Conservation (phyloP, 2,888 invertebrate species). For the Pinctada fucata region DNA sequence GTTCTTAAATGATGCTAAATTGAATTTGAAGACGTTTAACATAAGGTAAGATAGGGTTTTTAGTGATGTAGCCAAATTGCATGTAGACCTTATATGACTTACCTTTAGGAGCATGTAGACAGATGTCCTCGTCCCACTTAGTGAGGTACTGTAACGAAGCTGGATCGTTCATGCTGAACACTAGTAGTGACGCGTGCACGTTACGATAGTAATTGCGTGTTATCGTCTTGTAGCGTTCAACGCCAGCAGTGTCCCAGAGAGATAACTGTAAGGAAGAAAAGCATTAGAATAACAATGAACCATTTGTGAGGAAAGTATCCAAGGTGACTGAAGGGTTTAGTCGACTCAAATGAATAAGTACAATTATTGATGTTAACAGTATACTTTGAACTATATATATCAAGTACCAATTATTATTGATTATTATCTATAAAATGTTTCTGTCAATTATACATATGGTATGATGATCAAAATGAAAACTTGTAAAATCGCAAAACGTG, state of each 20-base stretch:
- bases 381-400: neutral
- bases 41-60: too few relatives aligned
- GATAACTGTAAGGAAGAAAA: constrained; percentile 43
- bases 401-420: too few relatives aligned
- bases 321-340: neutral
- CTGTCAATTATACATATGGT: too few relatives aligned
- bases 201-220: constrained; percentile 66
- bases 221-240: constrained; percentile 59
- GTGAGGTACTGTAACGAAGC: constrained; percentile 54
- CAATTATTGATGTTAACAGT: neutral
- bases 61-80: too few relatives aligned
- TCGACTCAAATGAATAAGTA: neutral
- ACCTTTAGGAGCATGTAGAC: constrained; percentile 54
- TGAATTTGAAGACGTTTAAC: too few relatives aligned
- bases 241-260: constrained; percentile 64
- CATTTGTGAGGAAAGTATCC: neutral
- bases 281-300: neutral
- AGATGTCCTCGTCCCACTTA: constrained; percentile 55
- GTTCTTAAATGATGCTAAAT: too few relatives aligned
- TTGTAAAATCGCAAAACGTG: too few relatives aligned
- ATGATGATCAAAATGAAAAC: too few relatives aligned
- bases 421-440: too few relatives aligned
- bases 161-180: constrained; percentile 58
- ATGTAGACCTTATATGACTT: too few relatives aligned
- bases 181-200: constrained; percentile 55